These are phyloP conservation scores for Spheniscus mendiculus DNA, from an alignment of 2,113 vertebrate species.

Conservation along the genomic window DNA sequence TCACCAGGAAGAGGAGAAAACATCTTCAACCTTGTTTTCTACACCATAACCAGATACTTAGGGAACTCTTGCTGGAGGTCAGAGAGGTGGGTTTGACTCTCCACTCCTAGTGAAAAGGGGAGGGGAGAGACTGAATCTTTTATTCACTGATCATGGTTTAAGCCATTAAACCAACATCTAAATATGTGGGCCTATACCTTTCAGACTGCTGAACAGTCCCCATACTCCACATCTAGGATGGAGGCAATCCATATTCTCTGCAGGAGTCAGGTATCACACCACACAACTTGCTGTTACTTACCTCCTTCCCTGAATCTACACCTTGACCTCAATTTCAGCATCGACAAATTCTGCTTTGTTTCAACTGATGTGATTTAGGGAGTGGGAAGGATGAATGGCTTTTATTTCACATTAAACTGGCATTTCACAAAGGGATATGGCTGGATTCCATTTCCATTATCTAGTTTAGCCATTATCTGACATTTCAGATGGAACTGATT, in stretches of 20 bases:
- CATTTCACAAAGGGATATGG: constrained; percentile 21
- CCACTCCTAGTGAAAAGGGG: neutral
- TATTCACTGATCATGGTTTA: neutral
- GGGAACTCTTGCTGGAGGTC: neutral
- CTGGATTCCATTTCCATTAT: constrained; percentile 60
- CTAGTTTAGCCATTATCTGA: constrained; percentile 42
- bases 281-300: neutral
- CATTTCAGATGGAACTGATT: constrained; percentile 51
- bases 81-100: neutral
- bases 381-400: constrained; percentile 4
- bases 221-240: neutral
- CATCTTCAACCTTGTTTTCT: neutral
- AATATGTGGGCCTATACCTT: neutral
- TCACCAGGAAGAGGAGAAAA: neutral
- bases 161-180: neutral
- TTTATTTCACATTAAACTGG: constrained; percentile 36
- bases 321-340: neutral
- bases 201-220: neutral
- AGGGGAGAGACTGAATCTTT: neutral
- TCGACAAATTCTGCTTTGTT: neutral
- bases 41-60: neutral
- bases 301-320: neutral
- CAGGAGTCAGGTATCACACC: neutral
- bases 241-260: neutral
- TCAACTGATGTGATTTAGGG: neutral